A percentile compares a stretch with the other conserved stretches of the same genome.
Conservation (phyloP, 2,113 vertebrate genomes). For the Stigmatopora nigra region DNA sequence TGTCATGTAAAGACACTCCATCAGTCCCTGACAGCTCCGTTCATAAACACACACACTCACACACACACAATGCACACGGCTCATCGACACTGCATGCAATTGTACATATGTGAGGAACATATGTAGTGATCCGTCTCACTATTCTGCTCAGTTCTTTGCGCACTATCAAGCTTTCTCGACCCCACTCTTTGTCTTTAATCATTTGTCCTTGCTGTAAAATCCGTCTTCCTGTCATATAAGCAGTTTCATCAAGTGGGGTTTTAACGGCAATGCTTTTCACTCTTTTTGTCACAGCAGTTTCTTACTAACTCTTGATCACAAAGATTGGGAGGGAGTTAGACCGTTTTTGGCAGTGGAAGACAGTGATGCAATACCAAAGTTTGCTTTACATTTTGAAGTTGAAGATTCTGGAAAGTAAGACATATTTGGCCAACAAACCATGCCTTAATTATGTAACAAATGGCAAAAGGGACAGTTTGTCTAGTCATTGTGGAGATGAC, state of each 20-base stretch:
- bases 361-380: slow-evolving; percentile 42
- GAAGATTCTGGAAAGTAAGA: not conserved
- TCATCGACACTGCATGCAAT: slow-evolving; percentile 45
- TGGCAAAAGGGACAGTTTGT: not conserved
- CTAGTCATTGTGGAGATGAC: not conserved
- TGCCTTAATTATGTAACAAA: slow-evolving; percentile 12
- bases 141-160: slow-evolving; percentile 42
- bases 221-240: slow-evolving; percentile 29
- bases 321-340: slow-evolving; percentile 46
- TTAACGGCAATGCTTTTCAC: slow-evolving; percentile 26
- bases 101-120: slow-evolving; percentile 63
- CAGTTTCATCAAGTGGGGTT: slow-evolving; percentile 41
- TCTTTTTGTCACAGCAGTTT: slow-evolving; percentile 18
- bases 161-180: slow-evolving; percentile 42
- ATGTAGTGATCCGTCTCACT: slow-evolving; percentile 67
- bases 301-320: slow-evolving; percentile 41
- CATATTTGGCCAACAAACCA: slow-evolving; percentile 3
- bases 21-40: slow-evolving; percentile 89
- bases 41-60: slow-evolving; percentile 53
- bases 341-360: slow-evolving; percentile 59
- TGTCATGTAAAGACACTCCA: slow-evolving; percentile 88
- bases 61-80: slow-evolving; percentile 40
- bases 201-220: slow-evolving; percentile 53
- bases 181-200: slow-evolving; percentile 33
- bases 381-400: too few relatives aligned